Percentiles rank a stretch among this genome's conserved stretches.
Conservation (phyloP, 2,797 vertebrate genomes). For the Rhodeus uyekii region DNA sequence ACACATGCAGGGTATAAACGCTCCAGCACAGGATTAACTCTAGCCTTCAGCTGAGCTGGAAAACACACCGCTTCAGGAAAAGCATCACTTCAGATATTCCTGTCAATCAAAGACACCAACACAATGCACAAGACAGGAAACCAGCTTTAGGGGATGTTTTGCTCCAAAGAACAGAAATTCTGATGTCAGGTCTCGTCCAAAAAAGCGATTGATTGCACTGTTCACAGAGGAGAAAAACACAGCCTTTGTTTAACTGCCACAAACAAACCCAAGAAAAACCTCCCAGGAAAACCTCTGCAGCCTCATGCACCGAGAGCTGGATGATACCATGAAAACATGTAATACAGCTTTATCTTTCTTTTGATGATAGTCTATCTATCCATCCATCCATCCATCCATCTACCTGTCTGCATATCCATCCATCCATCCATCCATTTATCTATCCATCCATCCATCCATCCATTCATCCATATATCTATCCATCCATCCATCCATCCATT, state of each 20-base stretch:
- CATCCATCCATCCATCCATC: too few species aligned
- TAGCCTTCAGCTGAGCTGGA: background rate
- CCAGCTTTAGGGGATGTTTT: slow-evolving; percentile 54
- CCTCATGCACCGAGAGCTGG: slow-evolving; percentile 44
- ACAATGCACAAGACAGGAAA: slow-evolving; percentile 33
- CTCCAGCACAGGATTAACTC: background rate
- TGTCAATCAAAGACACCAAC: slow-evolving; percentile 29
- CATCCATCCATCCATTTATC: too few species aligned
- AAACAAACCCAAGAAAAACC: slow-evolving; percentile 29
- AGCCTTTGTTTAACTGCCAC: slow-evolving; percentile 40
- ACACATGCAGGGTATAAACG: slow-evolving; percentile 9
- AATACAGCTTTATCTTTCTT: background rate
- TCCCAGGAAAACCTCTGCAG: slow-evolving; percentile 17
- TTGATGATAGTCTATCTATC: background rate
- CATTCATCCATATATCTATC: too few species aligned
- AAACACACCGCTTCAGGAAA: slow-evolving; percentile 3
- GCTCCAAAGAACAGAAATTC: slow-evolving; percentile 35
- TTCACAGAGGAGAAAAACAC: slow-evolving; percentile 58
- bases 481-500: too few species aligned
- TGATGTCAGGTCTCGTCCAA: slow-evolving; percentile 7
- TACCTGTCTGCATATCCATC: too few species aligned
- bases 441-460: too few species aligned
- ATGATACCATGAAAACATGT: background rate
- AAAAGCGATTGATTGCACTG: background rate
- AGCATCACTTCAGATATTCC: slow-evolving; percentile 4